Evolutionary conservation across 2,797 vertebrate genomes (phyloP).

Genomic region (Hypotaenidia philippensis): DNA sequence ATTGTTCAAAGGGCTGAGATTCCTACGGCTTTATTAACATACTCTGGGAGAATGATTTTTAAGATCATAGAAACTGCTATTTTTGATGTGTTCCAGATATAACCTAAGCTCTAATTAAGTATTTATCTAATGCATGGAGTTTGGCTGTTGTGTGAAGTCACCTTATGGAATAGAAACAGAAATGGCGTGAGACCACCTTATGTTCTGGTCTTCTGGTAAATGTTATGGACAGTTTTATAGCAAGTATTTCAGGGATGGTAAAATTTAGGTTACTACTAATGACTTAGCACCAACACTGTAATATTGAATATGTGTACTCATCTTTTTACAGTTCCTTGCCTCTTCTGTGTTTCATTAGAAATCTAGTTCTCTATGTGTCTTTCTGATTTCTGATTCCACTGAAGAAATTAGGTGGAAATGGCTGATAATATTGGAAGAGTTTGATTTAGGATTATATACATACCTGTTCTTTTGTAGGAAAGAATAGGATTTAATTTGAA

Average conservation of each 20-base stretch:
- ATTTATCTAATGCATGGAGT: neutral
- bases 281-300: neutral
- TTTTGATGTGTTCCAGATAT: no score
- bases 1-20: no score
- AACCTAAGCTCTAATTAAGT: neutral
- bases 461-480: neutral
- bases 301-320: neutral
- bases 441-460: neutral
- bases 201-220: neutral
- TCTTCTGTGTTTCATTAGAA: neutral
- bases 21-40: no score
- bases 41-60: no score
- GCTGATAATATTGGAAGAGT: neutral
- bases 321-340: neutral
- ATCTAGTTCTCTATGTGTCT: neutral
- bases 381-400: neutral
- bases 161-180: neutral
- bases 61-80: no score
- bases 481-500: neutral
- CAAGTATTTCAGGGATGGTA: neutral
- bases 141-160: neutral
- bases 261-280: neutral
- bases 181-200: neutral
- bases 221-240: neutral
- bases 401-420: neutral